Conservation (phyloP, 2,797 vertebrate genomes). For the Chiroxiphia lanceolata region DNA sequence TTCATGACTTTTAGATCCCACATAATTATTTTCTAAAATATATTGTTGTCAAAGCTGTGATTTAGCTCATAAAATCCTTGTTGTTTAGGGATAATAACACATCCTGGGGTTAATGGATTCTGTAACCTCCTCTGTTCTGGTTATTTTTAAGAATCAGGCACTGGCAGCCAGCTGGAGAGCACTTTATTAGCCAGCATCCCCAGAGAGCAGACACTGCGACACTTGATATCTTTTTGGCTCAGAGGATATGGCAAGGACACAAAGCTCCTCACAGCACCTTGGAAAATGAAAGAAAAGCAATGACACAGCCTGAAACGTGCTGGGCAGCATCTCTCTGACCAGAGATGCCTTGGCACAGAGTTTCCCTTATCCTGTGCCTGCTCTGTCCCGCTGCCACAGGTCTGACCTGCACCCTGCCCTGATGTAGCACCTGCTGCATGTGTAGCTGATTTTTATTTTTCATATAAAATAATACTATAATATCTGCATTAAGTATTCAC, state of each 20-base stretch:
- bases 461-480: not conserved
- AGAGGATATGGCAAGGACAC: slow-evolving; percentile 6
- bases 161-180: not conserved
- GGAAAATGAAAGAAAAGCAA: not conserved
- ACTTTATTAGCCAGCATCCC: not conserved
- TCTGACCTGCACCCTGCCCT: not conserved
- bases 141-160: slow-evolving; percentile 15
- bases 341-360: not conserved
- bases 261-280: not conserved
- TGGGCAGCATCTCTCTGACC: not conserved
- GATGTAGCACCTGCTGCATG: not conserved
- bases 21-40: not conserved
- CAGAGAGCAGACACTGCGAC: not conserved
- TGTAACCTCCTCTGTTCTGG: not conserved
- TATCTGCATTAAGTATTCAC: not conserved
- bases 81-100: not conserved
- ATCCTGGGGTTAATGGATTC: slow-evolving; percentile 10
- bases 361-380: not conserved
- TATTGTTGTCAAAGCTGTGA: not conserved
- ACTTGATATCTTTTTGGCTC: not conserved
- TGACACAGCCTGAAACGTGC: not conserved
- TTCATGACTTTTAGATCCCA: not conserved
- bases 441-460: not conserved
- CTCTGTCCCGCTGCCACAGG: not conserved
- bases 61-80: slow-evolving; percentile 4